A percentile compares a stretch with the other conserved stretches of the same genome.
Conservation (phyloP, 2,113 vertebrate genomes). For the Abramis brama region DNA sequence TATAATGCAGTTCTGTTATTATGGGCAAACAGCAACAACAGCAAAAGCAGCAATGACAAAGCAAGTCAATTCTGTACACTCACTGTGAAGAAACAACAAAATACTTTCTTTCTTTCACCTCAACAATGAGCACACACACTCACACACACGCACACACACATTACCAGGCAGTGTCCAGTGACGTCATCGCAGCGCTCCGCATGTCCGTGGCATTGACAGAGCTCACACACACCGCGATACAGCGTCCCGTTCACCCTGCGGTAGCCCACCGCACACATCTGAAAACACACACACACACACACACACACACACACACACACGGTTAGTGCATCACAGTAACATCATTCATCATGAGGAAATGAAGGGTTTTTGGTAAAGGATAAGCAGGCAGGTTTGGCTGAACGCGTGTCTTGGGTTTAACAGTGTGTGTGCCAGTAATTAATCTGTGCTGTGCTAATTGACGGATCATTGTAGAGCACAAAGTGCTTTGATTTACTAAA, state of each 20-base stretch:
- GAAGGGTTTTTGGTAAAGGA: not conserved
- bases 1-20: slow-evolving; percentile 1
- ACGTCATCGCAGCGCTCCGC: slow-evolving; percentile 78
- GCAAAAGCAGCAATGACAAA: not conserved
- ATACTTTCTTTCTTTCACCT: not conserved
- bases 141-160: slow-evolving; percentile 28
- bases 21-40: not conserved
- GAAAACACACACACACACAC: slow-evolving; percentile 45
- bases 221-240: slow-evolving; percentile 80
- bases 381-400: not conserved
- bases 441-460: slow-evolving; percentile 24
- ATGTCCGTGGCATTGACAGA: slow-evolving; percentile 81
- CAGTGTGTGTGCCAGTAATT: not conserved
- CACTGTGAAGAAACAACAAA: not conserved
- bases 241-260: slow-evolving; percentile 82
- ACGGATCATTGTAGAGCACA: not conserved
- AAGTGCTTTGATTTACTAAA: not conserved
- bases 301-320: slow-evolving; percentile 19
- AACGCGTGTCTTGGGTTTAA: not conserved
- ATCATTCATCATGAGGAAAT: not conserved
- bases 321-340: not conserved
- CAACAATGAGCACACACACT: not conserved
- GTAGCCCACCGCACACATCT: slow-evolving; percentile 79
- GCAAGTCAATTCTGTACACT: not conserved
- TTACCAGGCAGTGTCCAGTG: slow-evolving; percentile 83